A percentile compares a stretch with the other conserved stretches of the same genome.
phyloP scores from a whole-genome alignment of 2,113 vertebrate genomes.

The Myiagra hebetior region DNA sequence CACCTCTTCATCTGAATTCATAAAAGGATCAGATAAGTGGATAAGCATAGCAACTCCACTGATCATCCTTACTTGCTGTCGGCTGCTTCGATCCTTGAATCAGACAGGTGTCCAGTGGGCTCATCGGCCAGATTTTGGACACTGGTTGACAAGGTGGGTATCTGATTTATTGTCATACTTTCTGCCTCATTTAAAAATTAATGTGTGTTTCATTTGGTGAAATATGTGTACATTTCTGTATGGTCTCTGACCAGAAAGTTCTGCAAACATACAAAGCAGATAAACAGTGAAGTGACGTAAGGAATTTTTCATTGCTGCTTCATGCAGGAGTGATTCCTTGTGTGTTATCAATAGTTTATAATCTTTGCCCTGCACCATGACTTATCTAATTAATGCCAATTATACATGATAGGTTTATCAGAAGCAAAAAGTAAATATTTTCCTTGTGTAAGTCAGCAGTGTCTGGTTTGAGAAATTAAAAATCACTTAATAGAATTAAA shows the following conservation, averaged over 20 bases:
- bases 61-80: slow-evolving; percentile 85
- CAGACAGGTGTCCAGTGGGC: slow-evolving; percentile 95
- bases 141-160: slow-evolving; percentile 90
- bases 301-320: neutral
- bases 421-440: slow-evolving; percentile 26
- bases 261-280: neutral
- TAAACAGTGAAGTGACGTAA: neutral
- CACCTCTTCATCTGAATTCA: neutral
- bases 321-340: neutral
- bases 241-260: neutral
- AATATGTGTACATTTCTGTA: neutral
- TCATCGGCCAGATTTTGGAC: slow-evolving; percentile 89
- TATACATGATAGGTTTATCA: neutral
- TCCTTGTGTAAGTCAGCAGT: neutral
- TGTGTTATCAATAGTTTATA: neutral
- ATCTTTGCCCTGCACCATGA: neutral
- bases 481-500: neutral
- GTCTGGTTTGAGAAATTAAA: neutral
- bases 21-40: slow-evolving; percentile 76
- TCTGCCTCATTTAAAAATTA: neutral
- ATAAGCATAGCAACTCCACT: slow-evolving; percentile 83
- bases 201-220: neutral
- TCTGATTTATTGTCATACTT: neutral
- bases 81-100: slow-evolving; percentile 90
- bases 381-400: neutral